Base-by-base conservation (phyloP, 2,113 vertebrate species). In the Prolemur simus region DNA sequence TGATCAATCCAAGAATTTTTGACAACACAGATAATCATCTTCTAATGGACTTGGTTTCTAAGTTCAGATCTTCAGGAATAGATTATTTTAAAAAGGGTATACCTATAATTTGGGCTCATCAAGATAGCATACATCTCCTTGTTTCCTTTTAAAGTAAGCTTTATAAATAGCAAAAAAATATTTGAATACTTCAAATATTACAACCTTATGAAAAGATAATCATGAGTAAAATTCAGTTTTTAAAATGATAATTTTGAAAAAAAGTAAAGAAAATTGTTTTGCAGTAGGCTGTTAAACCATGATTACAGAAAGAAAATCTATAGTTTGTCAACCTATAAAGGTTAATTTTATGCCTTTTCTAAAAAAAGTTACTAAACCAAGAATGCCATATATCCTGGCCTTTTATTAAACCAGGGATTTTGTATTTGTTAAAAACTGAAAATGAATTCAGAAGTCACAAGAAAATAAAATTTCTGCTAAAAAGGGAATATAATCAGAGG, bases 1-100 rank as follows among this genome's bases (percentile, higher is more conserved):
- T 96, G 84, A 97, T 96, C 87, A 97, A 87, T 58, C 39, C 58
- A 84, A 96, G 91, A 87, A 94, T 94, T 95, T 96, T 78, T 97
- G 87, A 96, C 95, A 95, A 89, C 52, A 73, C 29, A 91, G 97
- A 94, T 94, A 91, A 89, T 87, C 68, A 95, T 89, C 63, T 96
- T 88, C 89, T 93, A 96, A 89, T 91, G 78, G 78, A 94, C n/a
- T 87, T 93, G 47, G 56, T 95, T 88, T 89, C 17, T 87, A 83
- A 94, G 76, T 89, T 91, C 64, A 94, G 82, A 60, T 80, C 49
- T 84, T 95, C 27, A 83, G 42, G 3, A 83, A 96, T 78, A 63
- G 39, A 93, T 80, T 77, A 54, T 84, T 96, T 88, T 95, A 42
- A 64, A 96, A 96, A 86, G 17, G 60, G 13, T 14, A 85, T 25